Percentiles rank a stretch among this genome's conserved stretches.
Evolutionary conservation across 2,888 invertebrate species (phyloP).

Genomic region (Deilephila porcellus): DNA sequence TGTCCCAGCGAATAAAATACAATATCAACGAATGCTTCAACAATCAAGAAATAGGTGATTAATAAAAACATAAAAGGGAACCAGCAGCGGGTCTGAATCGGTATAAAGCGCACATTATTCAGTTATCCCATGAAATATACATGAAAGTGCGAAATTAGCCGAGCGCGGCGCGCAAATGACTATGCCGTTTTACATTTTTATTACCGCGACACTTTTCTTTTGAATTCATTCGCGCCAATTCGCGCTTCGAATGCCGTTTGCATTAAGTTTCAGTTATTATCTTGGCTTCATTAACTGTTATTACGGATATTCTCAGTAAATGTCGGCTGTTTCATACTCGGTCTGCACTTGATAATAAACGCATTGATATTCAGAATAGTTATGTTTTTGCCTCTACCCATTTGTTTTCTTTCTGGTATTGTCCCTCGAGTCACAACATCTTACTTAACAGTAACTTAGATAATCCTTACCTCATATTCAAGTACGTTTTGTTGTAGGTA

Average conservation of each 20-base stretch:
- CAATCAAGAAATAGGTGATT: slow-evolving; percentile 11
- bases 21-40: not conserved
- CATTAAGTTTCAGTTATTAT: not conserved
- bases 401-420: too few relatives aligned
- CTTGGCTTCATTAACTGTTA: slow-evolving; percentile 2
- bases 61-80: slow-evolving; percentile 27
- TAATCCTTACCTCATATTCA: too few relatives aligned
- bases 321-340: too few relatives aligned
- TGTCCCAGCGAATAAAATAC: not conserved
- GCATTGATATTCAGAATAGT: too few relatives aligned
- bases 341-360: too few relatives aligned
- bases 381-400: too few relatives aligned
- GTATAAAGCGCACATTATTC: slow-evolving; percentile 57
- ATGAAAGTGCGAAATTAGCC: slow-evolving; percentile 62
- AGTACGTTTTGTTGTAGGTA: too few relatives aligned
- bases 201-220: slow-evolving; percentile 52
- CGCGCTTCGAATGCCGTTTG: not conserved
- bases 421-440: too few relatives aligned
- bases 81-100: slow-evolving; percentile 40
- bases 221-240: slow-evolving; percentile 31
- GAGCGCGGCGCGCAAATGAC: slow-evolving; percentile 45
- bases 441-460: too few relatives aligned
- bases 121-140: slow-evolving; percentile 62
- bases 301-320: not conserved
- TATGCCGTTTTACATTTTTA: slow-evolving; percentile 62